phyloP scores from a whole-genome alignment of 2,113 vertebrate genomes.

The Pomatostomus ruficeps region DNA sequence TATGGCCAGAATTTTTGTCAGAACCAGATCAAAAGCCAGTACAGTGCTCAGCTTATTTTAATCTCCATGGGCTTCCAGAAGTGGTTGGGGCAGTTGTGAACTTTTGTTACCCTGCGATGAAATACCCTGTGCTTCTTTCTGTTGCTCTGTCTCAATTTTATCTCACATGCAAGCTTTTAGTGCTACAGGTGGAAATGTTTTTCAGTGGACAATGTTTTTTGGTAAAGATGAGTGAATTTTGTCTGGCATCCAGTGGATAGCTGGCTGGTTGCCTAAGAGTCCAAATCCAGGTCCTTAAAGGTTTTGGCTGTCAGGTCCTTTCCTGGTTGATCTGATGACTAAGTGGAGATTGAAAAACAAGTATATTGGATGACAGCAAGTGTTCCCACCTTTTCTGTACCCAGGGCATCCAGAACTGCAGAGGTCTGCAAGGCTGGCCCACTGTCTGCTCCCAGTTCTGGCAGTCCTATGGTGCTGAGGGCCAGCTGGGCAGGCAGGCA shows the following conservation, averaged over 20 bases:
- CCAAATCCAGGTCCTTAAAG: rapidly evolving
- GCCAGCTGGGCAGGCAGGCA: background rate
- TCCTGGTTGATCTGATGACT: background rate
- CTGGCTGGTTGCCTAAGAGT: background rate
- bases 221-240: background rate
- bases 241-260: background rate
- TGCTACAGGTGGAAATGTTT: background rate
- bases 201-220: background rate
- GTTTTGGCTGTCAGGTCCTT: background rate
- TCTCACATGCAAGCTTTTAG: background rate
- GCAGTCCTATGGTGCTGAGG: background rate
- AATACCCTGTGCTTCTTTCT: background rate
- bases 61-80: background rate
- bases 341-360: background rate
- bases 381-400: background rate
- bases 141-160: background rate
- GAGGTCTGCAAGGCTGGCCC: background rate
- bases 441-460: background rate
- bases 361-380: background rate
- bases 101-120: background rate
- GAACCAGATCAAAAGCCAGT: background rate
- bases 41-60: background rate
- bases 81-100: background rate
- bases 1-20: background rate
- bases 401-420: background rate